Evolutionary conservation across 2,113 vertebrate species (phyloP).

Genomic region (Zapus hudsonius): DNA sequence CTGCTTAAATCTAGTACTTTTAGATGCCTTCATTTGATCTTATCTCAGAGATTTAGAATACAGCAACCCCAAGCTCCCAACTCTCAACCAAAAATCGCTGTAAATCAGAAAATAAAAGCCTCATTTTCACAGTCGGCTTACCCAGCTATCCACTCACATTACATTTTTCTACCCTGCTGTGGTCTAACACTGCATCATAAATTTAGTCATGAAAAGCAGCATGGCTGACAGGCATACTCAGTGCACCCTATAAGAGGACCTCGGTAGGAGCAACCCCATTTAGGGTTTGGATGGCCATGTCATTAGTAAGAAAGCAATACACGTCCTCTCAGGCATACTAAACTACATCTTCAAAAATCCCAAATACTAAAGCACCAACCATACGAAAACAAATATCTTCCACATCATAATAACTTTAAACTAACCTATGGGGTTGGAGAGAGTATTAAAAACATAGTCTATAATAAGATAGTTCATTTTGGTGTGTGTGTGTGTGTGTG

Average conservation of each 20-base stretch:
- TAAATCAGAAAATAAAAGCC: not conserved
- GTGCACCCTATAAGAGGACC: conserved; percentile 78
- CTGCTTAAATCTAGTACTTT: not conserved
- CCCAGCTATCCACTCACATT: conserved; percentile 24
- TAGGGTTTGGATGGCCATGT: conserved; percentile 83
- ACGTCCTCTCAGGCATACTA: conserved; percentile 78
- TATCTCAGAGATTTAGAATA: conserved; percentile 47
- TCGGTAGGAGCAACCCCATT: conserved; percentile 58
- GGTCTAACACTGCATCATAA: conserved; percentile 70
- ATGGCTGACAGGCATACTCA: conserved; percentile 87
- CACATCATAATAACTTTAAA: conserved; percentile 48
- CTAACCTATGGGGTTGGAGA: not conserved
- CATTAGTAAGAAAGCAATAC: conserved; percentile 88
- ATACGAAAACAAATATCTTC: conserved; percentile 3
- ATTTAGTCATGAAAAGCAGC: conserved; percentile 71
- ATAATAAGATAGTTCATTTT: not conserved
- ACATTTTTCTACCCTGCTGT: conserved; percentile 46
- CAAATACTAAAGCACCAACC: conserved; percentile 66
- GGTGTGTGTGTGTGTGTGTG: not conserved
- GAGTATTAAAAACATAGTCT: conserved; percentile 2
- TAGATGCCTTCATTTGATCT: conserved; percentile 58
- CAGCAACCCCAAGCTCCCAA: conserved; percentile 47
- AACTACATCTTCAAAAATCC: conserved; percentile 75
- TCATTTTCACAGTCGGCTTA: conserved; percentile 23
- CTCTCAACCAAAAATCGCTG: conserved; percentile 19